phyloP scores from a whole-genome alignment of 2,113 vertebrate genomes.

The Jacana jacana region DNA sequence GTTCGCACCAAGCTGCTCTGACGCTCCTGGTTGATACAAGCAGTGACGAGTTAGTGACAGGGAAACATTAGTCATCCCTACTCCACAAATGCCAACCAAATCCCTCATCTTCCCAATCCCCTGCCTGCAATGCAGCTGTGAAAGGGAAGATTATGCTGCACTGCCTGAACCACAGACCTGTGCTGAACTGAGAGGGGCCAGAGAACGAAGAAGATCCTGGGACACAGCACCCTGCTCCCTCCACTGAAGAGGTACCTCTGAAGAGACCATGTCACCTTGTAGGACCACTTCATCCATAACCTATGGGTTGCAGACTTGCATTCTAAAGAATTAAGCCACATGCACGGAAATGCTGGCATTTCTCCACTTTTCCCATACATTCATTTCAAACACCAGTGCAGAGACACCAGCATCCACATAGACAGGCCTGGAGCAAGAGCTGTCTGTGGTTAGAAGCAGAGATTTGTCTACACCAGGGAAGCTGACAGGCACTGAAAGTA shows the following conservation, averaged over 20 bases:
- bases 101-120: accelerated
- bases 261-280: not conserved
- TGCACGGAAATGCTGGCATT: not conserved
- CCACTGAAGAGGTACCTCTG: not conserved
- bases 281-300: not conserved
- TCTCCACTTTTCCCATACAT: not conserved
- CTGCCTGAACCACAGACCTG: not conserved
- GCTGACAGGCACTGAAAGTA: not conserved
- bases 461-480: not conserved
- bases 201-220: not conserved
- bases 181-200: not conserved
- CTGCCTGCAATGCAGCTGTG: not conserved
- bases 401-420: not conserved
- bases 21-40: not conserved
- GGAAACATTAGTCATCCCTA: not conserved
- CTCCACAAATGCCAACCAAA: not conserved
- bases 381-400: not conserved
- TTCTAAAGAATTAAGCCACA: not conserved
- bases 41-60: not conserved
- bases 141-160: not conserved
- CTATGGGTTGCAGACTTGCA: not conserved
- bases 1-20: not conserved
- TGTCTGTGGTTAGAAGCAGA: not conserved
- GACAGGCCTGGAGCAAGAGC: not conserved
- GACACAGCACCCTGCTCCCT: not conserved